Evolutionary conservation across 1,140 invertebrate genomes (phyloP).

Genomic region (Dermatophagoides farinae): DNA sequence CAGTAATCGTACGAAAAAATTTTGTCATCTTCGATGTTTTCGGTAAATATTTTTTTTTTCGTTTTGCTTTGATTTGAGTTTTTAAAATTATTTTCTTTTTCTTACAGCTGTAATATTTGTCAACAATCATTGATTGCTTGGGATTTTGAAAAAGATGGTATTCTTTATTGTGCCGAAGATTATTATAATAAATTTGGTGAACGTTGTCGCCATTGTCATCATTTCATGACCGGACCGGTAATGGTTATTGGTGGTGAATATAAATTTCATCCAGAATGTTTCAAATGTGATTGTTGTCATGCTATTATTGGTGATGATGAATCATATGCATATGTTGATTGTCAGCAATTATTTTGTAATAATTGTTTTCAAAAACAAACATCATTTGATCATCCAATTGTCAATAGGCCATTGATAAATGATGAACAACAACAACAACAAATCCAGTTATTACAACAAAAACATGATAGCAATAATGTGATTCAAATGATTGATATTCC

Average conservation of each 20-base stretch:
- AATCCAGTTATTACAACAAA: too few species aligned
- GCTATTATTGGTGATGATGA: conserved; percentile 73
- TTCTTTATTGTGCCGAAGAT: conserved; percentile 68
- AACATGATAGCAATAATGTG: too few species aligned
- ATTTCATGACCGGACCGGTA: conserved; percentile 72
- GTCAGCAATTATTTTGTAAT: conserved; percentile 62
- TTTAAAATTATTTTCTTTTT: neutral
- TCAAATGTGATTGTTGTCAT: conserved; percentile 59
- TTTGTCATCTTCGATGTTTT: conserved; percentile 4
- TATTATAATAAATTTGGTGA: conserved; percentile 73
- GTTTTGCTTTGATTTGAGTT: neutral
- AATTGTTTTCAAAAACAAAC: conserved; percentile 40
- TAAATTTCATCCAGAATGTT: conserved; percentile 86
- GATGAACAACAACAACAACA: too few species aligned
- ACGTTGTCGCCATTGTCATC: conserved; percentile 61
- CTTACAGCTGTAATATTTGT: conserved; percentile 57
- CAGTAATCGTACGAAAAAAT: neutral
- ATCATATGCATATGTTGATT: conserved; percentile 65
- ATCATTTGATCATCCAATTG: conserved; percentile 28
- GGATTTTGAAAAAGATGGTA: conserved; percentile 79
- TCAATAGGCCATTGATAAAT: too few species aligned
- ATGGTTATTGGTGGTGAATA: conserved; percentile 74
- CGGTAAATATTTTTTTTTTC: neutral
- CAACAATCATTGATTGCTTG: conserved; percentile 58
- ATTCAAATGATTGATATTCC: conserved; percentile 48